Evolutionary conservation across 2,797 vertebrate species (phyloP).

Genomic region (Crocodylus rhombifer): DNA sequence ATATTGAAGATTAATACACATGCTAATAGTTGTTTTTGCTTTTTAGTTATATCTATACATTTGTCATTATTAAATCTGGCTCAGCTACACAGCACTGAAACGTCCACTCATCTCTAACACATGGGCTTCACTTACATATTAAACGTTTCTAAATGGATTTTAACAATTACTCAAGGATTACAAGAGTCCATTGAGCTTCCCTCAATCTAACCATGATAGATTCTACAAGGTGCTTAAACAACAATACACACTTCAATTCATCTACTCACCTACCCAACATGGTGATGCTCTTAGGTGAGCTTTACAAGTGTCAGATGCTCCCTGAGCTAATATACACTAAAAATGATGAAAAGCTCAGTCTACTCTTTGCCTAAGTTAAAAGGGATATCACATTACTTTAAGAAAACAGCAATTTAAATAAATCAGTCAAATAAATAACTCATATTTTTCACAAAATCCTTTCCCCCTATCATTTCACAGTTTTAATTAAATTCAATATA

Average conservation of each 20-base stretch:
- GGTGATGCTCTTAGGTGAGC: constrained; percentile 4
- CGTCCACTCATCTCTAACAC: constrained; percentile 16
- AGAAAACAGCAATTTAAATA: constrained; percentile 39
- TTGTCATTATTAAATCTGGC: background rate
- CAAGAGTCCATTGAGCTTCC: constrained; percentile 19
- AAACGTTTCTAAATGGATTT: constrained; percentile 21
- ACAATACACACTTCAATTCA: background rate
- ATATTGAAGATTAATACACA: background rate
- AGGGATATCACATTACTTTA: constrained; percentile 27
- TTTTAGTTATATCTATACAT: background rate
- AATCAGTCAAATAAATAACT: constrained; percentile 29
- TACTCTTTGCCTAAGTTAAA: background rate
- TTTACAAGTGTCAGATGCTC: constrained; percentile 65
- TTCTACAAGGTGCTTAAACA: constrained; percentile 66
- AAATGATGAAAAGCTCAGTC: constrained; percentile 63
- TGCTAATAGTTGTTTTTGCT: background rate
- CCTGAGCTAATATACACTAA: constrained; percentile 27
- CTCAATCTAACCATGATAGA: constrained; percentile 26
- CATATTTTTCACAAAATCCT: background rate
- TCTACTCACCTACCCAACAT: constrained; percentile 55
- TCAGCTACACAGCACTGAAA: constrained; percentile 25
- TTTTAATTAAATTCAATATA: background rate
- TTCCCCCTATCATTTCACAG: background rate
- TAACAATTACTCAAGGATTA: constrained; percentile 17
- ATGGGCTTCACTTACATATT: constrained; percentile 5